Conservation (phyloP, 2,797 vertebrate genomes). For the Momotus momota region DNA sequence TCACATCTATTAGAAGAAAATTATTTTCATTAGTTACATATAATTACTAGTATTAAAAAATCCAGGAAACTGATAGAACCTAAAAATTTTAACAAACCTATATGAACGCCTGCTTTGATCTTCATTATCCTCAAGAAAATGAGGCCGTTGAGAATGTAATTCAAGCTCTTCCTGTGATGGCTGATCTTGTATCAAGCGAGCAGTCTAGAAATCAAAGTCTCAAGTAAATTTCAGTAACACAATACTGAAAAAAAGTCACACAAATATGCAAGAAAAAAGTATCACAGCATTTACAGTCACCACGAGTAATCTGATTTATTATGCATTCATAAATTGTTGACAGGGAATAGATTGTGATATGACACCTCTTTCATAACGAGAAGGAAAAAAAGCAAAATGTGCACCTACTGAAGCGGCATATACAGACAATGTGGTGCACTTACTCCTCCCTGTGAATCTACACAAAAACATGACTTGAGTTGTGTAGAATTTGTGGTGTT, state of each 20-base stretch:
- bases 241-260: background rate
- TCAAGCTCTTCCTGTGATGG: constrained; percentile 87
- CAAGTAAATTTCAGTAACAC: background rate
- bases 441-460: background rate
- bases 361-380: background rate
- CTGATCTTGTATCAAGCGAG: constrained; percentile 90
- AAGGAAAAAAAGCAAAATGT: background rate
- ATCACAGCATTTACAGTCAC: background rate
- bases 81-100: constrained; percentile 79
- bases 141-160: constrained; percentile 82
- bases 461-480: background rate
- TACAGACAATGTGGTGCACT: background rate
- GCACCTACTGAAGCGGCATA: background rate
- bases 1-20: constrained; percentile 79
- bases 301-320: background rate
- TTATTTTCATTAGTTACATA: background rate
- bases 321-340: background rate
- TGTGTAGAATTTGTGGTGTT: background rate
- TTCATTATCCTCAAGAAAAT: constrained; percentile 90
- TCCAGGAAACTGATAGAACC: background rate
- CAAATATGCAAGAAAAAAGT: background rate
- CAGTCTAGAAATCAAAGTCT: constrained; percentile 81
- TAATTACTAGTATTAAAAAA: background rate
- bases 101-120: constrained; percentile 92
- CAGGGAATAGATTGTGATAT: background rate